A percentile compares a stretch with the other conserved stretches of the same genome.
Evolutionary conservation across 2,888 invertebrate species (phyloP).

Genomic region (Drepana falcataria): DNA sequence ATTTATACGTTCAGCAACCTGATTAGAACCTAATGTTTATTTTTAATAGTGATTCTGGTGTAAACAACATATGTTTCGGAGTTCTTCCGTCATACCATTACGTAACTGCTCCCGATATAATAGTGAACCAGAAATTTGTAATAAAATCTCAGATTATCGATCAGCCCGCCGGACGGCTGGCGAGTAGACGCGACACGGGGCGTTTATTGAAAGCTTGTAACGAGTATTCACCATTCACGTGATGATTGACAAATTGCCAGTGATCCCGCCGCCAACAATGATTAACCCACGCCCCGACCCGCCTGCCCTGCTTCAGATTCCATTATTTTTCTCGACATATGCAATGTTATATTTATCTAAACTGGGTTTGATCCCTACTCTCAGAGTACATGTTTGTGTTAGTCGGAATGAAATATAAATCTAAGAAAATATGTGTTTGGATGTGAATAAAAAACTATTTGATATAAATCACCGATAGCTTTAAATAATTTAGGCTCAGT

Average conservation of each 20-base stretch:
- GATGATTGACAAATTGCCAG: conserved; percentile 69
- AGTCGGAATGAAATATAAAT: no score
- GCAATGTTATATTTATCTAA: not conserved
- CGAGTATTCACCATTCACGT: conserved; percentile 52
- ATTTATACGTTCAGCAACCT: conserved; percentile 11
- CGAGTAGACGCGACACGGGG: conserved; percentile 14
- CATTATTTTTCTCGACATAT: conserved; percentile 10
- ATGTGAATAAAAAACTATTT: no score
- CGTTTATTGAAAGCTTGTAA: conserved; percentile 54
- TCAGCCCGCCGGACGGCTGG: conserved; percentile 12
- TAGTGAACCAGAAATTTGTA: conserved; percentile 20
- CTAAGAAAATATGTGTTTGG: no score
- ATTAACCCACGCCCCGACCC: conserved; percentile 38
- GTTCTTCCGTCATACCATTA: not conserved
- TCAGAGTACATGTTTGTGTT: no score
- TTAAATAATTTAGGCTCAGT: no score
- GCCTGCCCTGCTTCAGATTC: conserved; percentile 15
- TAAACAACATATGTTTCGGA: no score
- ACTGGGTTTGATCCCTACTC: no score
- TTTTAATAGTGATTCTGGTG: no score
- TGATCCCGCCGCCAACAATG: conserved; percentile 52
- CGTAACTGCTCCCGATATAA: conserved; percentile 9
- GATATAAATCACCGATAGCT: no score
- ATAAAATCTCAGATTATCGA: conserved; percentile 38
- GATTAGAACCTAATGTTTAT: not conserved